Evolutionary conservation across 1,140 invertebrate genomes (phyloP).

Genomic region (Druon quercuslanigerum): DNA sequence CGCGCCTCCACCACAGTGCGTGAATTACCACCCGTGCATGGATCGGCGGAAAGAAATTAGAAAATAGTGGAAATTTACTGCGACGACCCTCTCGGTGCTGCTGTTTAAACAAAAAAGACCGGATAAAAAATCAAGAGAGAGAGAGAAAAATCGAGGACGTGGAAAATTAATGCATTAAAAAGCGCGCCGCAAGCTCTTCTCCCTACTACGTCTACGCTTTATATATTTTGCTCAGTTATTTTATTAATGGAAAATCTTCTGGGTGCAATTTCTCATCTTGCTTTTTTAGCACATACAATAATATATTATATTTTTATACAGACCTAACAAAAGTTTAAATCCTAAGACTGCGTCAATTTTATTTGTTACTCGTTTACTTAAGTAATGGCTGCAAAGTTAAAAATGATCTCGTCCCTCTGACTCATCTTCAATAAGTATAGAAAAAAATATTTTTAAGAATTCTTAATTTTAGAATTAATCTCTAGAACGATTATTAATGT

Average conservation of each 20-base stretch:
- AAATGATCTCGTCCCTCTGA: too few species aligned
- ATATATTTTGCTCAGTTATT: slow-evolving; percentile 22
- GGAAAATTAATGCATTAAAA: slow-evolving; percentile 19
- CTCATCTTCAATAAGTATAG: too few species aligned
- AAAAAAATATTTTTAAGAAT: too few species aligned
- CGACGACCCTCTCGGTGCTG: slow-evolving; percentile 36
- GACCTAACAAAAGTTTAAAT: too few species aligned
- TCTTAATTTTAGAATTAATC: too few species aligned
- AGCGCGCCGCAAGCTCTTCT: not conserved
- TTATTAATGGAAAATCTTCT: slow-evolving; percentile 25
- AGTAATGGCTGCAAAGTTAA: too few species aligned
- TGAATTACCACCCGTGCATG: slow-evolving; percentile 32
- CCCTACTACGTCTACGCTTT: not conserved
- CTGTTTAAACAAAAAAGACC: slow-evolving; percentile 22
- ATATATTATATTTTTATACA: not conserved
- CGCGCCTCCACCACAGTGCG: slow-evolving; percentile 32
- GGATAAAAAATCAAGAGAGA: slow-evolving; percentile 30
- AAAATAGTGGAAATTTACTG: slow-evolving; percentile 52
- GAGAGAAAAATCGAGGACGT: slow-evolving; percentile 29
- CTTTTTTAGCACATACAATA: too few species aligned
- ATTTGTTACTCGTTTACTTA: too few species aligned
- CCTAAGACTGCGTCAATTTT: too few species aligned
- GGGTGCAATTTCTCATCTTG: slow-evolving; percentile 25
- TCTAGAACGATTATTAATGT: too few species aligned
- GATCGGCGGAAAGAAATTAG: slow-evolving; percentile 49